A percentile compares a stretch with the other conserved stretches of the same genome.
These are phyloP conservation scores for Papilio gigon DNA, from an alignment of 2,888 invertebrate species.

Conservation along the genomic window DNA sequence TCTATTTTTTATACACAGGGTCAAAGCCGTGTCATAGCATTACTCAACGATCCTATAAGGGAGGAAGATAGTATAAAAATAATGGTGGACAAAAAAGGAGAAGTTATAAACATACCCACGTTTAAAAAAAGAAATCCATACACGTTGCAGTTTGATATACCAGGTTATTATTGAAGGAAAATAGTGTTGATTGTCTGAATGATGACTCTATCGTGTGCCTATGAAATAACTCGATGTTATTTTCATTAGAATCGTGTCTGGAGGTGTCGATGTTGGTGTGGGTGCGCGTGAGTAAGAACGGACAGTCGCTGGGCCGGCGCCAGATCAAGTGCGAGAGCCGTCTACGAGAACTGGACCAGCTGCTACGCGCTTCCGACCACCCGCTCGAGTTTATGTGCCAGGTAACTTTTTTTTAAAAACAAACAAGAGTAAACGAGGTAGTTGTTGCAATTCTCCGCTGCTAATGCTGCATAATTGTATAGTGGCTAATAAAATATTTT, in stretches of 20 bases:
- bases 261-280: slow-evolving; percentile 92
- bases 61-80: slow-evolving; percentile 90
- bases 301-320: slow-evolving; percentile 89
- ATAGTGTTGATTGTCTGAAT: too few species aligned
- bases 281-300: slow-evolving; percentile 91
- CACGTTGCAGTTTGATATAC: slow-evolving; percentile 91
- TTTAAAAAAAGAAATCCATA: slow-evolving; percentile 92
- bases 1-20: slow-evolving; percentile 79
- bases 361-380: slow-evolving; percentile 89
- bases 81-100: slow-evolving; percentile 91
- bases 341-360: slow-evolving; percentile 90
- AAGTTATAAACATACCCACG: slow-evolving; percentile 87
- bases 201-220: too few species aligned
- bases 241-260: slow-evolving; percentile 88
- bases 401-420: slow-evolving; percentile 70
- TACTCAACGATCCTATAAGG: slow-evolving; percentile 89
- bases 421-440: background rate
- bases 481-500: too few species aligned
- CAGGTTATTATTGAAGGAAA: too few species aligned
- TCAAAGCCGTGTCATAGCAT: slow-evolving; percentile 90
- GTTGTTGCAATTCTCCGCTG: too few species aligned
- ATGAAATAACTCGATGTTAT: too few species aligned
- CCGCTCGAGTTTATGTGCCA: slow-evolving; percentile 95
- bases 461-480: too few species aligned
- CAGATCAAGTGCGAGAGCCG: slow-evolving; percentile 94